phyloP scores from a whole-genome alignment of 2,888 invertebrate genomes.

The Sisyra nigra region DNA sequence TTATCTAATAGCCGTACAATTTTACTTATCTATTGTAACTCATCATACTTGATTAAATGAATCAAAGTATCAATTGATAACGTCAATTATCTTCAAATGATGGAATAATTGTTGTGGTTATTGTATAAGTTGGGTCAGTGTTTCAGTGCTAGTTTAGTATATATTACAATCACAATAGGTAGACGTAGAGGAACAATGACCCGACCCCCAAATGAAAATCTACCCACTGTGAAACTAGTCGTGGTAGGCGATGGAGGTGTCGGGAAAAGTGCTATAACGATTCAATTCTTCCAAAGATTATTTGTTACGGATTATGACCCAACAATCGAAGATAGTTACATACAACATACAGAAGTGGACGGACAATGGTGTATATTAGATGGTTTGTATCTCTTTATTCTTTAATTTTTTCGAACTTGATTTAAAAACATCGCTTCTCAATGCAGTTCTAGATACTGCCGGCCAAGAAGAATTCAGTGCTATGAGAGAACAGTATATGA shows the following conservation, averaged over 20 bases:
- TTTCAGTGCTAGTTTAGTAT: too few relatives aligned
- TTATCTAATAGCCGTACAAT: too few relatives aligned
- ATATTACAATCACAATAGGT: constrained; percentile 18
- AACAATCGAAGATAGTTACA: constrained; percentile 89
- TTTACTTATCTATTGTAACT: too few relatives aligned
- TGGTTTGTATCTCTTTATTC: constrained; percentile 35
- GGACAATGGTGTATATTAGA: constrained; percentile 83
- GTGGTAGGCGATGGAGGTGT: constrained; percentile 92
- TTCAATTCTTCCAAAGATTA: constrained; percentile 88
- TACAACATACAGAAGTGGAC: constrained; percentile 86
- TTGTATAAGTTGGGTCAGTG: too few relatives aligned
- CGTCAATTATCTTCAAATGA: too few relatives aligned
- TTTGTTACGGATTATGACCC: constrained; percentile 93
- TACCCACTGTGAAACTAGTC: constrained; percentile 70
- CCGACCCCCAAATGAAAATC: constrained; percentile 55
- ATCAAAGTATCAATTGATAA: too few relatives aligned
- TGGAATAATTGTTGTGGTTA: too few relatives aligned
- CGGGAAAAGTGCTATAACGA: constrained; percentile 92
- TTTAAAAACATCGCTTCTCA: not conserved
- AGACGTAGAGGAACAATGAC: constrained; percentile 33
- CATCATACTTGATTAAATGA: too few relatives aligned
- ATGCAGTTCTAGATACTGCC: constrained; percentile 75
- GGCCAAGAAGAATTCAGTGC: constrained; percentile 94
- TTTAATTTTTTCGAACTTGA: not conserved
- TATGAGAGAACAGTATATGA: constrained; percentile 86